A percentile compares a stretch with the other conserved stretches of the same genome.
Conservation (phyloP, 2,113 vertebrate species). For the Cisticola juncidis region DNA sequence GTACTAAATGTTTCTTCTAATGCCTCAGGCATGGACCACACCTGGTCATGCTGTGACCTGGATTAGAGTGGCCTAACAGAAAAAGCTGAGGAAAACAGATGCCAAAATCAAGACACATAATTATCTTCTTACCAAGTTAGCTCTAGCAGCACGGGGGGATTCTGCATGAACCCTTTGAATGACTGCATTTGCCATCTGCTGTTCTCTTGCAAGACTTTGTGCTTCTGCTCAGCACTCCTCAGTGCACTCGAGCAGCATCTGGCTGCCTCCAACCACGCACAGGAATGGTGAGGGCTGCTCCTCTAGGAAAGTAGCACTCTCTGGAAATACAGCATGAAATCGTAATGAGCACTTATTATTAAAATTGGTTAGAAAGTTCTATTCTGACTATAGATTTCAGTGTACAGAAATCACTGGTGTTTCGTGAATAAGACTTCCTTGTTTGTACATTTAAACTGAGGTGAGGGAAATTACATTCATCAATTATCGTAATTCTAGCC, state of each 20-base stretch:
- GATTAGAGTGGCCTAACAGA: background rate
- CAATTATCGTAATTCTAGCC: background rate
- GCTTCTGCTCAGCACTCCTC: background rate
- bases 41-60: background rate
- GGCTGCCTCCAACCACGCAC: background rate
- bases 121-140: background rate
- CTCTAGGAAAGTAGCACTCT: background rate
- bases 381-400: background rate
- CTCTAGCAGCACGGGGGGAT: background rate
- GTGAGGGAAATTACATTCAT: background rate
- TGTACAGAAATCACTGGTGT: background rate
- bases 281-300: background rate
- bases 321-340: background rate
- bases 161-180: background rate
- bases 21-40: background rate
- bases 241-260: fast-evolving
- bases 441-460: background rate
- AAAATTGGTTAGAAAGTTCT: background rate
- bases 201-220: background rate
- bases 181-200: conserved; percentile 36
- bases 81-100: conserved; percentile 7
- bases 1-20: background rate
- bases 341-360: background rate
- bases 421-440: background rate
- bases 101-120: conserved; percentile 9